Percentiles rank a stretch among this genome's conserved stretches.
phyloP scores from a whole-genome alignment of 2,797 vertebrate genomes.

The Clarias fuscus region DNA sequence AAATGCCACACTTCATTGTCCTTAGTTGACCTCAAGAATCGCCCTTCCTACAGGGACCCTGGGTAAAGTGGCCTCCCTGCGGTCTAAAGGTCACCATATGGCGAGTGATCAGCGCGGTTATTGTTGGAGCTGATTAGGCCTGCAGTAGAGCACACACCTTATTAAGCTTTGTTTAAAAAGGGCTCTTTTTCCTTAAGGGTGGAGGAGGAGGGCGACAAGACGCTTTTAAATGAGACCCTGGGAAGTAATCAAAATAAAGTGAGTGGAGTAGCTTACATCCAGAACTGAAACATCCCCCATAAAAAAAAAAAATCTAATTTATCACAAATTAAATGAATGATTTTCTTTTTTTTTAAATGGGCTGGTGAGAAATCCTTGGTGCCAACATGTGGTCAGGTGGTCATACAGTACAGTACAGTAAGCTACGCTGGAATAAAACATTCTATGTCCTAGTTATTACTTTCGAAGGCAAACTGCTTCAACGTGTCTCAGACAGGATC shows the following conservation, averaged over 20 bases:
- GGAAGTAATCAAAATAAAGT: not conserved
- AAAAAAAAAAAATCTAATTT: not conserved
- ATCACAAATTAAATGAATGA: not conserved
- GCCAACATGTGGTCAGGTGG: not conserved
- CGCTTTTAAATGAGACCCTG: conserved; percentile 15
- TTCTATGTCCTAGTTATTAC: not conserved
- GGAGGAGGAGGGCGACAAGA: not conserved
- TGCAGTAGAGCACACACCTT: conserved; percentile 8
- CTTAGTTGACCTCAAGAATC: conserved; percentile 38
- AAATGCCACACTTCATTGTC: conserved; percentile 30
- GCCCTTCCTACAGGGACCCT: conserved; percentile 37
- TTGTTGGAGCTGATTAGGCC: conserved; percentile 31
- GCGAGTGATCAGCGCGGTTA: conserved; percentile 32
- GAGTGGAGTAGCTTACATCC: not conserved
- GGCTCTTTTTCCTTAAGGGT: conserved; percentile 9
- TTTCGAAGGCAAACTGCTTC: not conserved
- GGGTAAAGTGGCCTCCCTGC: conserved; percentile 32
- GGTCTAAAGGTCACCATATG: conserved; percentile 46
- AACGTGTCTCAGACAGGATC: no score
- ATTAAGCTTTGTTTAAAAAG: conserved; percentile 45
- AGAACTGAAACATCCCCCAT: not conserved
- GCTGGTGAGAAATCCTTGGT: not conserved
- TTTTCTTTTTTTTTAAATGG: not conserved
- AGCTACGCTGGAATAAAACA: no score
- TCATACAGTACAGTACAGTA: no score